phyloP scores from a whole-genome alignment of 2,888 invertebrate genomes.

The Drosophila multiciliata region DNA sequence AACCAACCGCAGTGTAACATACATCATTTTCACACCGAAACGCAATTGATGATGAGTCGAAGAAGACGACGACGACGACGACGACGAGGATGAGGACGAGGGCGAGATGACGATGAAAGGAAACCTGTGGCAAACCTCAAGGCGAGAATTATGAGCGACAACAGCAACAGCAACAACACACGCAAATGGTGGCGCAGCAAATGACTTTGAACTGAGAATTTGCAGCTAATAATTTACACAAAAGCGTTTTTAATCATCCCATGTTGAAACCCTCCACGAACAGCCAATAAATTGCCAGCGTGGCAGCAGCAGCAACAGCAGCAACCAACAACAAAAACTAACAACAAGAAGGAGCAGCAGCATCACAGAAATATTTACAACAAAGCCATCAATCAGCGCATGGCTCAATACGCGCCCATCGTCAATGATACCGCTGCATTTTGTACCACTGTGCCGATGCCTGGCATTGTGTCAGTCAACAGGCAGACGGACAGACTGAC shows the following conservation, averaged over 20 bases:
- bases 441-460: slow-evolving; percentile 49
- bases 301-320: slow-evolving; percentile 35
- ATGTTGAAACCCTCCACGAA: slow-evolving; percentile 43
- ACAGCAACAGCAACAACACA: slow-evolving; percentile 46
- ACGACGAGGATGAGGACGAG: slow-evolving; percentile 5
- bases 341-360: slow-evolving; percentile 20
- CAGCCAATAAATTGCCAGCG: slow-evolving; percentile 66
- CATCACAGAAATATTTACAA: slow-evolving; percentile 62
- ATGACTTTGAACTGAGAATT: slow-evolving; percentile 74
- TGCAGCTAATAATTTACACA: slow-evolving; percentile 82
- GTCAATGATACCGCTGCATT: slow-evolving; percentile 66
- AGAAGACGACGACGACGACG: slow-evolving; percentile 39
- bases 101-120: slow-evolving; percentile 46
- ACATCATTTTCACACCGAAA: slow-evolving; percentile 80
- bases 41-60: slow-evolving; percentile 66
- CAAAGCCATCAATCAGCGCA: slow-evolving; percentile 79
- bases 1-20: slow-evolving; percentile 79
- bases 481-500: slow-evolving; percentile 18
- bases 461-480: slow-evolving; percentile 68
- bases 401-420: slow-evolving; percentile 63
- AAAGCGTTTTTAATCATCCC: slow-evolving; percentile 81
- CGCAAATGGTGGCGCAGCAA: slow-evolving; percentile 54
- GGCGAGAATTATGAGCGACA: slow-evolving; percentile 78
- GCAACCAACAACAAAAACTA: slow-evolving; percentile 46
- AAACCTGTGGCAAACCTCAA: slow-evolving; percentile 78